A percentile compares a stretch with the other conserved stretches of the same genome.
Evolutionary conservation across 2,113 vertebrate species (phyloP).

Genomic region (Castor canadensis): DNA sequence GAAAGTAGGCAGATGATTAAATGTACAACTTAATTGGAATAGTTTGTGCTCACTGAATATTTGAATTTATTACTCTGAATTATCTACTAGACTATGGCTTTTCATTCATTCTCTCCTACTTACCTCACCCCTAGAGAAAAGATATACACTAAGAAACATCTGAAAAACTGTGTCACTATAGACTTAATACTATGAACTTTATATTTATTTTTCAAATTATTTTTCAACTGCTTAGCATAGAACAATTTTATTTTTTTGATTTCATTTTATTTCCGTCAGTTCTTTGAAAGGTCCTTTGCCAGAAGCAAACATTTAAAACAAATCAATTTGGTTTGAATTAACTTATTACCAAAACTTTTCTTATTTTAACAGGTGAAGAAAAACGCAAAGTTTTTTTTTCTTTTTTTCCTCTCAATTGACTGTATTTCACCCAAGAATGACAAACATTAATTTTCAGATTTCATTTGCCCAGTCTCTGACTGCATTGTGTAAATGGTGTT

Average conservation of each 20-base stretch:
- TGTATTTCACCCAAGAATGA: neutral
- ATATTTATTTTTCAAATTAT: neutral
- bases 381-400: neutral
- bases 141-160: neutral
- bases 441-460: neutral
- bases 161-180: neutral
- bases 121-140: conserved; percentile 30
- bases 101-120: conserved; percentile 34
- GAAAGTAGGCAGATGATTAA: conserved; percentile 52
- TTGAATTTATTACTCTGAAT: conserved; percentile 59
- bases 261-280: neutral
- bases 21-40: conserved; percentile 56
- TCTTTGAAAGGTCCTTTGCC: neutral
- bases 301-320: neutral
- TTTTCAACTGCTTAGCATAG: neutral
- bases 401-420: neutral
- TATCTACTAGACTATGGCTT: neutral
- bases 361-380: neutral
- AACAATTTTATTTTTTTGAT: neutral
- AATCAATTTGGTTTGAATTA: neutral
- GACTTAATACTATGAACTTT: neutral
- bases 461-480: neutral
- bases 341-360: too few relatives aligned
- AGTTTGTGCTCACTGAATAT: conserved; percentile 55
- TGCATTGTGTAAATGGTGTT: neutral